Base-by-base conservation (phyloP, 2,113 vertebrate species). In the Ciconia maguari region DNA sequence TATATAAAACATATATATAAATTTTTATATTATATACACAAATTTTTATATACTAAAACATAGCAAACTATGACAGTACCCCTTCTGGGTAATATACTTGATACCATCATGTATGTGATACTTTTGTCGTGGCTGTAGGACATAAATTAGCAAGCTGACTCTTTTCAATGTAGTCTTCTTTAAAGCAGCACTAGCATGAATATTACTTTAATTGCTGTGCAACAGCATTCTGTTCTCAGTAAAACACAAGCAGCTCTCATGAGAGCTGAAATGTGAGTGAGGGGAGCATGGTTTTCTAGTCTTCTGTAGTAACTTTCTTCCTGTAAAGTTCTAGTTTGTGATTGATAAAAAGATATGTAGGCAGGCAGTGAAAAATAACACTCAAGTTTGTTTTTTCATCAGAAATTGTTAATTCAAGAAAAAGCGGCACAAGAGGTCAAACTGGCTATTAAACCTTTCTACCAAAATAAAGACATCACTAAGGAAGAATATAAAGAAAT, bases 401-500 rank as follows among this genome's bases (percentile, higher is more conserved):
- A 99, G 99, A 99, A 99, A 97, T 91, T 99, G 68, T 98, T 99
- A 96, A 99, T 99, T 96, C 99, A 99, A 93, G 99, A 99, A 91
- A 99, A 98, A 97, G 99, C 99, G 13, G 96, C 99, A n/a, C 99
- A 99, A 64, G 99, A 99, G 93, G 99, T 99, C 87, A 99, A 99
- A 95, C 97, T 98, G 3, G 99, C 99, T 27, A 99, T 99, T 91
- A 99, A 99, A 96, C 99, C 99, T 77, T 99, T 98, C 97, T 99
- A 99, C 98, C 99, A 99, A 98, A 99, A 99, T 96, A 99, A 99
- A 98, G 99, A 99, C 89, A 99, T 99, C 98, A 99, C 99, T 27
- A 99, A 99, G 98, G 99, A 99, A 54, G 99, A 99, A 81, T 99
- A 99, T 94, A 99, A 99, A 96, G 99, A 99, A 96, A 99, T 99